Evolutionary conservation across 1,140 invertebrate species (phyloP).

Genomic region (Epicauta chinensis): DNA sequence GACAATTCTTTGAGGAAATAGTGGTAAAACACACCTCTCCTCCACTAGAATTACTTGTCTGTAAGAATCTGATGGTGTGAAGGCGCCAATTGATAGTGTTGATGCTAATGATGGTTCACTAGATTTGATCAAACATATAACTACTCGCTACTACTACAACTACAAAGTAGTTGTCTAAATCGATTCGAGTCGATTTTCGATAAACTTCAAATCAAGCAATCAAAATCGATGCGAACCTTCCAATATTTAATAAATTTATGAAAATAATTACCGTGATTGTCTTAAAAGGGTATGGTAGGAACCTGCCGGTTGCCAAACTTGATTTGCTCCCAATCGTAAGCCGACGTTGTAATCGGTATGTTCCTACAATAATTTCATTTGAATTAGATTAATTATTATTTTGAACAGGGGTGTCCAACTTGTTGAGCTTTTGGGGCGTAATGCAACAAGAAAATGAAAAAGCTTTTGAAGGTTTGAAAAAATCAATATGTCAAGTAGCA

Average conservation of each 20-base stretch:
- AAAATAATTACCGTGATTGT: conserved; percentile 48
- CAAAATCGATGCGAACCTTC: neutral
- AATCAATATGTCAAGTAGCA: too few relatives aligned
- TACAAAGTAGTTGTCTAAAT: too few relatives aligned
- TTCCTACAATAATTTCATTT: conserved; percentile 45
- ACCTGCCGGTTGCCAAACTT: conserved; percentile 62
- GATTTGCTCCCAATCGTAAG: conserved; percentile 55
- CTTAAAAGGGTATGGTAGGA: conserved; percentile 34
- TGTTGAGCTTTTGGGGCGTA: too few relatives aligned
- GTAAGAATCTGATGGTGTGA: conserved; percentile 29
- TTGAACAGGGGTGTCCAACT: too few relatives aligned
- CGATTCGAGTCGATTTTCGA: too few relatives aligned
- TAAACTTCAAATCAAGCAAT: too few relatives aligned
- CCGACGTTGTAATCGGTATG: conserved; percentile 63
- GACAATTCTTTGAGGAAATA: too few relatives aligned
- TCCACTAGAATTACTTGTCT: conserved; percentile 10
- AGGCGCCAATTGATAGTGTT: conserved; percentile 18
- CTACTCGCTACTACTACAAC: conserved; percentile 10
- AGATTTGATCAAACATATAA: conserved; percentile 5
- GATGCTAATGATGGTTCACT: conserved; percentile 13
- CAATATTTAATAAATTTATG: too few relatives aligned
- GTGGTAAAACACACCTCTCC: conserved; percentile 22
- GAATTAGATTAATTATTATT: too few relatives aligned
- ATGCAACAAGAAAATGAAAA: too few relatives aligned
- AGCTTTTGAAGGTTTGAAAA: too few relatives aligned